These are phyloP conservation scores for Eospalax fontanierii DNA, from an alignment of 2,797 vertebrate genomes.

Conservation along the genomic window DNA sequence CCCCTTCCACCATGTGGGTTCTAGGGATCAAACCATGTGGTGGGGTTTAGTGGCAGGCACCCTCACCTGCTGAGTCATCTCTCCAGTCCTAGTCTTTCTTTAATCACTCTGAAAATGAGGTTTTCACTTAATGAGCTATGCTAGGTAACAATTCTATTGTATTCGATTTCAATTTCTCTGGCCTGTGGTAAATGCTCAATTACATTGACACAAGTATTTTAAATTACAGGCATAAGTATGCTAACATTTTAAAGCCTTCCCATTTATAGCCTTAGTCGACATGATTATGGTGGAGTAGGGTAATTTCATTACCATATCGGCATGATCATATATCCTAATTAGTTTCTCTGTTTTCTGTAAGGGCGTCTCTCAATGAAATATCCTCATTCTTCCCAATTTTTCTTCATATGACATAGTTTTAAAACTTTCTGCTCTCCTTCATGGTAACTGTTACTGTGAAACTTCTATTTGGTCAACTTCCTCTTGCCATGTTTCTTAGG, in stretches of 20 bases:
- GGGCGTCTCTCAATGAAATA: not conserved
- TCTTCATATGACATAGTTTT: not conserved
- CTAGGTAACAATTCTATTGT: not conserved
- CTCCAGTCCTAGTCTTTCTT: not conserved
- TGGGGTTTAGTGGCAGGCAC: not conserved
- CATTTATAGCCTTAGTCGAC: not conserved
- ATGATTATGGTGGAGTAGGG: not conserved
- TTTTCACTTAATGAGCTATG: not conserved
- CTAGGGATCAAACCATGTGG: not conserved
- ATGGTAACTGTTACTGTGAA: not conserved
- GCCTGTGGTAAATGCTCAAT: not conserved
- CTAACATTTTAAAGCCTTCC: not conserved
- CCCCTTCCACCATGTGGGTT: not conserved
- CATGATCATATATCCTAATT: not conserved
- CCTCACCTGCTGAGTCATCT: not conserved
- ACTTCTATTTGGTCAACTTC: not conserved
- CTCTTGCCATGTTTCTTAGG: not conserved
- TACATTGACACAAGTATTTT: not conserved
- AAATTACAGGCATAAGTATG: no score
- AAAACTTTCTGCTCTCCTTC: not conserved
- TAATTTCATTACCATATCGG: not conserved
- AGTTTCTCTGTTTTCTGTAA: not conserved
- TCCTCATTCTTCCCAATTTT: not conserved
- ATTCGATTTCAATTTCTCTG: not conserved
- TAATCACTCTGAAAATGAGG: not conserved